phyloP scores from a whole-genome alignment of 1,140 invertebrate genomes.

The Atopsyche davidsoni region DNA sequence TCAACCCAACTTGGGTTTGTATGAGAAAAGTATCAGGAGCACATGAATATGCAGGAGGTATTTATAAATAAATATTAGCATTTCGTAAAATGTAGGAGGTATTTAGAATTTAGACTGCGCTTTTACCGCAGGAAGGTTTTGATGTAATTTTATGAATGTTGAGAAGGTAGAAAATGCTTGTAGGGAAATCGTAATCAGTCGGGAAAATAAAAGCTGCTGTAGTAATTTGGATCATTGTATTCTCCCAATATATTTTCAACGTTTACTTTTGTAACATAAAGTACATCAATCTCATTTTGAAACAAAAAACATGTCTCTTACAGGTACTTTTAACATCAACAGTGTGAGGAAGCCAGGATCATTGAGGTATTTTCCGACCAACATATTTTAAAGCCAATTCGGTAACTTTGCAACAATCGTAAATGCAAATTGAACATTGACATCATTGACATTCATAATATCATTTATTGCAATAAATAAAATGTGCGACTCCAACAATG shows the following conservation, averaged over 20 bases:
- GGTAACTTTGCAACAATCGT: neutral
- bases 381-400: conserved; percentile 5
- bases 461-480: no score
- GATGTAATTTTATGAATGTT: no score
- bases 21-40: no score
- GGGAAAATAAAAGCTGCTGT: neutral
- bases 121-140: no score
- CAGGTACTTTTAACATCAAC: conserved; percentile 9
- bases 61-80: no score
- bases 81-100: no score
- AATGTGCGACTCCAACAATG: no score
- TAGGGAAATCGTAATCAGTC: neutral
- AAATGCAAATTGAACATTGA: neutral
- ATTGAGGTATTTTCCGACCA: conserved; percentile 1
- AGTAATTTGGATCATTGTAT: conserved; percentile 18
- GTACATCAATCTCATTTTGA: conserved; percentile 7
- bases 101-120: no score
- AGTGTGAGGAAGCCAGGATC: neutral
- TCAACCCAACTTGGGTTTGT: no score
- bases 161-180: no score
- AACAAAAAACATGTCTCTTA: conserved; percentile 3
- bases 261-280: neutral
- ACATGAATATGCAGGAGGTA: no score
- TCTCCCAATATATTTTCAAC: conserved; percentile 9
- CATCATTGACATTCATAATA: neutral